Evolutionary conservation across 2,113 vertebrate genomes (phyloP), one percentile per base, ranked within the genome.

Genomic region (Pipa parva): DNA sequence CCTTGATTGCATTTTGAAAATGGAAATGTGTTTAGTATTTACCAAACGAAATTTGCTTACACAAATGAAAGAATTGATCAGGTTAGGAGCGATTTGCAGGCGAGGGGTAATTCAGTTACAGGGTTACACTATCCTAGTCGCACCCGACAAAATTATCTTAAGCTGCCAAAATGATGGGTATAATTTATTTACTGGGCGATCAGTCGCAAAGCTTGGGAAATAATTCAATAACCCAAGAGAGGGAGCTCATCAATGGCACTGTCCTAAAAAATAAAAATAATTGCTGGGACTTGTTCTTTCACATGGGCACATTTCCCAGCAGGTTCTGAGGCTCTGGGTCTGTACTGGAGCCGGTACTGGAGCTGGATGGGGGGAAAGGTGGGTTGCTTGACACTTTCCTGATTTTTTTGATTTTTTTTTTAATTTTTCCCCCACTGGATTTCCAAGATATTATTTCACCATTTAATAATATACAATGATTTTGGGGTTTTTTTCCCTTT

Each of bases 1-100:
- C 80, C 89, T 92, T 97, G 95, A 97, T 98, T 96, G 91, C 94
- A 94, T 97, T 98, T 95, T 92, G 93, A 95, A 42, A 93, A 94
- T 94, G 94, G 94, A 95, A 95, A 97, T 95, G 96, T 95, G 94
- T 95, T 97, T 97, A 96, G 95, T 97, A 97, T 99, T 99, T 99
- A 96, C 96, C 92, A 95, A 95, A 97, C 93, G 91, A 95, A 93
- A 97, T 98, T 97, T 99, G 97, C 97, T 97, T 99, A 99, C 97
- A 95, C 95, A 99, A 99, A 99, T 99, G 95, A 98, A 97, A 97
- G 94, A 93, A 98, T 99, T 97, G 97, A 97, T 99, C 94, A 95
- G 92, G 97, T 98, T 98, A 98, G 95, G 93, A 97, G 95, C 93
- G 95, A 97, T 97, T n/a, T 92, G 95, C 93, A 92, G 93, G 95